Base-by-base conservation (phyloP, 2,888 invertebrate genomes). In the Odiellus spinosus region DNA sequence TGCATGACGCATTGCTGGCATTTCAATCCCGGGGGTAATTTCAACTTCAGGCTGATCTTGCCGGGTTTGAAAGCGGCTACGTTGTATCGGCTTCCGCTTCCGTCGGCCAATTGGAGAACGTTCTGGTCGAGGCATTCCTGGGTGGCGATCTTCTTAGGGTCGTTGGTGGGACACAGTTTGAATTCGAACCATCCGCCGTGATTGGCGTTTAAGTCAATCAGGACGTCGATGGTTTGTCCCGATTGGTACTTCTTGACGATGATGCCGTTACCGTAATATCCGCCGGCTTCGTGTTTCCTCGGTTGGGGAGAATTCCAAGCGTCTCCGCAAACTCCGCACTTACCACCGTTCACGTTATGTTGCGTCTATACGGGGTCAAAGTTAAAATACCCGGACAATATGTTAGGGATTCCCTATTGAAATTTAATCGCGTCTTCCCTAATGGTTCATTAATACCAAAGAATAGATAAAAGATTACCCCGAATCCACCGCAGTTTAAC, bases 401-500 rank as follows among this genome's bases (percentile, higher is more conserved):
- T 26, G 26, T 4, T 26, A 26, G 26, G 8, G 26, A 8, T 26
- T 6, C 26, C 10, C 41, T 19, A 3, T 21, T 38, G n/a, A n/a
- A n/a, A n/a, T n/a, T n/a, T n/a, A n/a, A n/a, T n/a, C n/a, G n/a
- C n/a, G n/a, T n/a, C n/a, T n/a, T n/a, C n/a, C n/a, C n/a, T n/a
- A n/a, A n/a, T n/a, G n/a, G n/a, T n/a, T n/a, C n/a, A n/a, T n/a
- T n/a, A n/a, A n/a, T n/a, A n/a, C n/a, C n/a, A 46, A 42, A 5
- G 11, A 44, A 42, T 32, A 2, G 17, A 12, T 8, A 15, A 14
- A 19, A 38, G 17, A 40, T 52, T 45, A 53, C 53, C 10, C 44
- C 44, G 63, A 80, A 84, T 8, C 87, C 87, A 1, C 87, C 87
- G 63, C 87, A 87, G 66, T 79, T 87, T 3, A 81, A 71, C 61